phyloP scores from a whole-genome alignment of 2,113 vertebrate genomes.

The Myotis davidii region DNA sequence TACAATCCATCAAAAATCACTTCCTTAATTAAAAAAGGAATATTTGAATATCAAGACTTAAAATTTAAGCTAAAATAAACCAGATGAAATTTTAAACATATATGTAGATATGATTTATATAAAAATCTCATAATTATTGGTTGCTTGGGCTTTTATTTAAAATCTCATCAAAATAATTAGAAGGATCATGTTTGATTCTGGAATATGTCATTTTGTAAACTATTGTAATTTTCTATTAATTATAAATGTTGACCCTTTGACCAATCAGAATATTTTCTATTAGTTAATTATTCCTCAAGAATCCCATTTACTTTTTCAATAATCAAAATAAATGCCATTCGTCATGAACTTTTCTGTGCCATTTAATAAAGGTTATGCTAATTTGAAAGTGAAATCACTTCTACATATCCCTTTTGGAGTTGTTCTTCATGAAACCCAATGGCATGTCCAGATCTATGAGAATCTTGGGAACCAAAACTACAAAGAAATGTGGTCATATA shows the following conservation, averaged over 20 bases:
- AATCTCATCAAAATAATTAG: conserved; percentile 59
- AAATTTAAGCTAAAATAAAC: conserved; percentile 49
- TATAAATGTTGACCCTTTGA: conserved; percentile 66
- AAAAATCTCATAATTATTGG: conserved; percentile 9
- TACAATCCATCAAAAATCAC: conserved; percentile 56
- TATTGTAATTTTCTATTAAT: conserved; percentile 69
- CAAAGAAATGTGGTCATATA: background rate
- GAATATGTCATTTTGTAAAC: conserved; percentile 55
- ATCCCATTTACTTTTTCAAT: conserved; percentile 67
- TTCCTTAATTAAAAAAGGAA: conserved; percentile 61
- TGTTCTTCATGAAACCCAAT: background rate
- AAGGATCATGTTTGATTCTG: conserved; percentile 56
- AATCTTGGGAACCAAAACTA: background rate
- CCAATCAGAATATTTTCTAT: conserved; percentile 63
- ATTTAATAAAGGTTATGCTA: conserved; percentile 8
- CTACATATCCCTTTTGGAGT: background rate
- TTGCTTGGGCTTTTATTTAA: conserved; percentile 55
- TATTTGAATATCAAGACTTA: conserved; percentile 54
- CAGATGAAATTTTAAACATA: conserved; percentile 37
- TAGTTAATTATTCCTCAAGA: conserved; percentile 61
- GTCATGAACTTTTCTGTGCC: conserved; percentile 38
- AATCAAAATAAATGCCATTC: conserved; percentile 61
- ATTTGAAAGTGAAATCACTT: background rate
- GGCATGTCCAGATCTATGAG: background rate
- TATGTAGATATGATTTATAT: conserved; percentile 15